A percentile compares a stretch with the other conserved stretches of the same genome.
These are phyloP conservation scores for Daubentonia madagascariensis DNA, from an alignment of 2,113 vertebrate genomes.

Conservation along the genomic window DNA sequence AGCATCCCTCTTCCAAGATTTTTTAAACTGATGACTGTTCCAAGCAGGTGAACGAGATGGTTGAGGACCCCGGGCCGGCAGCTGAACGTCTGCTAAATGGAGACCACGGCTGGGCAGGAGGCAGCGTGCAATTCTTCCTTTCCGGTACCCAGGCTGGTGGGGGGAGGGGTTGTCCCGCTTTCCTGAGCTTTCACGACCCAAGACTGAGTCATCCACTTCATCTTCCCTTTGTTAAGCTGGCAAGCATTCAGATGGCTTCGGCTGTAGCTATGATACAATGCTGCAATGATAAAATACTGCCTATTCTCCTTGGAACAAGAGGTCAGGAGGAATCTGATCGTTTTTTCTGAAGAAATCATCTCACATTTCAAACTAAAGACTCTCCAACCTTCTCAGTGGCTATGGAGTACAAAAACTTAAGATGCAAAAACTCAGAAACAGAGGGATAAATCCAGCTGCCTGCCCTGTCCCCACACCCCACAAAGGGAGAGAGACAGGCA, in stretches of 20 bases:
- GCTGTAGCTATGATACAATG: neutral
- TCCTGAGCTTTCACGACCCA: slow-evolving; percentile 49
- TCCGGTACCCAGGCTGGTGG: neutral
- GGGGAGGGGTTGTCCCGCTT: neutral
- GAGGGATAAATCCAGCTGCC: neutral
- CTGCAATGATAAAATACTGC: slow-evolving; percentile 22
- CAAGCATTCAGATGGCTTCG: neutral
- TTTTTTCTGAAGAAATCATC: slow-evolving; percentile 66
- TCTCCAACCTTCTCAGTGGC: slow-evolving; percentile 28
- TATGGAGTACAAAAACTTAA: neutral
- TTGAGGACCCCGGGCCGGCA: neutral
- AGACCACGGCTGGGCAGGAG: neutral
- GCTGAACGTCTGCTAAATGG: neutral
- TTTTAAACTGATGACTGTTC: neutral
- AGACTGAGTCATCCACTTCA: slow-evolving; percentile 61
- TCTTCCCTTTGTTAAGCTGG: slow-evolving; percentile 44
- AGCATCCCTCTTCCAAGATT: neutral
- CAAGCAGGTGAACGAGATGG: neutral
- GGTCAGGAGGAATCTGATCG: slow-evolving; percentile 55
- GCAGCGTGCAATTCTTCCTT: neutral
- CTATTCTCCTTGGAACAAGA: slow-evolving; percentile 64
- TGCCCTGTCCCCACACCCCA: neutral
- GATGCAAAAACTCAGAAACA: neutral
- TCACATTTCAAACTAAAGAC: slow-evolving; percentile 53
- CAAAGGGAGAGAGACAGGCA: fast-evolving